Evolutionary conservation across 2,888 invertebrate species (phyloP).

Genomic region (Spodoptera littoralis): DNA sequence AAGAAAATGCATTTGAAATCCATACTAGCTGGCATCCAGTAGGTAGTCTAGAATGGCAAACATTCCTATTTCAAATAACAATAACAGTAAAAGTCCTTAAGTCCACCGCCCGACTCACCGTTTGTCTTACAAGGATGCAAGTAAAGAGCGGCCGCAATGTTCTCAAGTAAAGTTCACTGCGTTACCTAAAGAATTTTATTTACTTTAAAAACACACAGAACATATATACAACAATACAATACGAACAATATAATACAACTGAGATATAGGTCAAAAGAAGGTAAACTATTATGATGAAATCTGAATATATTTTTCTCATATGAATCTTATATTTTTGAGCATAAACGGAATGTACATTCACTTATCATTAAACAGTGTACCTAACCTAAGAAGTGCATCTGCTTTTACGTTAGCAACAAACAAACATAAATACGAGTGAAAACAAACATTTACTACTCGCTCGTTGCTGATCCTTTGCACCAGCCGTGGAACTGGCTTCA

Average conservation of each 20-base stretch:
- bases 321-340: background rate
- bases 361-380: slow-evolving; percentile 22
- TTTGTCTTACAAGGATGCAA: slow-evolving; percentile 49
- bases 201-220: no score
- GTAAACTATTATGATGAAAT: no score
- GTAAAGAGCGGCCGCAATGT: slow-evolving; percentile 27
- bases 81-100: slow-evolving; percentile 67
- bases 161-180: background rate
- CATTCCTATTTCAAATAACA: slow-evolving; percentile 65
- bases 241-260: no score
- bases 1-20: slow-evolving; percentile 60
- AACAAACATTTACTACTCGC: slow-evolving; percentile 43
- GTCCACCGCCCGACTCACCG: slow-evolving; percentile 53
- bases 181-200: background rate
- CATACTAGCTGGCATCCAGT: slow-evolving; percentile 54
- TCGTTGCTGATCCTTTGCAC: slow-evolving; percentile 40
- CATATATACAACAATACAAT: no score
- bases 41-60: slow-evolving; percentile 57
- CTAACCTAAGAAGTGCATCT: slow-evolving; percentile 22
- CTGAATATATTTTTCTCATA: background rate
- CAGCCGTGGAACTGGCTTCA: slow-evolving; percentile 55
- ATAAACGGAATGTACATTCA: slow-evolving; percentile 9
- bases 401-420: slow-evolving; percentile 40
- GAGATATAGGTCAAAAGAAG: no score
- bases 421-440: slow-evolving; percentile 43